Percentiles rank a stretch among this genome's conserved stretches.
phyloP scores from a whole-genome alignment of 1,140 invertebrate genomes.

The Ruditapes philippinarum region DNA sequence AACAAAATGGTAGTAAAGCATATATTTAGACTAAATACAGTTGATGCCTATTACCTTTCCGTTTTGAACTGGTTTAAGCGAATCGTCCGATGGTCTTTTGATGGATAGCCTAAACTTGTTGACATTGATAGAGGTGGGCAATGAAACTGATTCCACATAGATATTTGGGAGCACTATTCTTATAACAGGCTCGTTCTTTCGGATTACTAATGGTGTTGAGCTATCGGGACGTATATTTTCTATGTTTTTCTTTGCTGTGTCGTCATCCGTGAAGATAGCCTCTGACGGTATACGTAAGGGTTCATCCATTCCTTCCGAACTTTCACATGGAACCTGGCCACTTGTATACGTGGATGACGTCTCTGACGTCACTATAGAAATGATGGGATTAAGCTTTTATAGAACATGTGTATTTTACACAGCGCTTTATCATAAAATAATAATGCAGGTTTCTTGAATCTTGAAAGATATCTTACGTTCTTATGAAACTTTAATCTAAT shows the following conservation, averaged over 20 bases:
- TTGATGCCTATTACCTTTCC: no score
- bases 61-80: slow-evolving; percentile 19
- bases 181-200: slow-evolving; percentile 41
- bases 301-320: slow-evolving; percentile 39
- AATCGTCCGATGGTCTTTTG: slow-evolving; percentile 14
- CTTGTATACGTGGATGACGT: background rate
- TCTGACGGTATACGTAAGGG: slow-evolving; percentile 36
- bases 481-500: no score
- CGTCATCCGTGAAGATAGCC: slow-evolving; percentile 52
- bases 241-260: slow-evolving; percentile 39
- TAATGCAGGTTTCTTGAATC: no score
- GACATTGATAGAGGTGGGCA: slow-evolving; percentile 42
- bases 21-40: no score
- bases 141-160: slow-evolving; percentile 42
- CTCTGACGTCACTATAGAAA: background rate
- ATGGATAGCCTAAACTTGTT: slow-evolving; percentile 29
- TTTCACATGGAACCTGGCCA: background rate
- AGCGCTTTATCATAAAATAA: no score
- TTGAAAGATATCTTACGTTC: no score
- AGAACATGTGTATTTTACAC: no score
- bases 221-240: slow-evolving; percentile 51
- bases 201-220: slow-evolving; percentile 14
- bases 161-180: slow-evolving; percentile 40
- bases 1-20: no score
- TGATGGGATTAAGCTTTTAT: no score